phyloP scores from a whole-genome alignment of 2,797 vertebrate genomes.

The Aldrovandia affinis region DNA sequence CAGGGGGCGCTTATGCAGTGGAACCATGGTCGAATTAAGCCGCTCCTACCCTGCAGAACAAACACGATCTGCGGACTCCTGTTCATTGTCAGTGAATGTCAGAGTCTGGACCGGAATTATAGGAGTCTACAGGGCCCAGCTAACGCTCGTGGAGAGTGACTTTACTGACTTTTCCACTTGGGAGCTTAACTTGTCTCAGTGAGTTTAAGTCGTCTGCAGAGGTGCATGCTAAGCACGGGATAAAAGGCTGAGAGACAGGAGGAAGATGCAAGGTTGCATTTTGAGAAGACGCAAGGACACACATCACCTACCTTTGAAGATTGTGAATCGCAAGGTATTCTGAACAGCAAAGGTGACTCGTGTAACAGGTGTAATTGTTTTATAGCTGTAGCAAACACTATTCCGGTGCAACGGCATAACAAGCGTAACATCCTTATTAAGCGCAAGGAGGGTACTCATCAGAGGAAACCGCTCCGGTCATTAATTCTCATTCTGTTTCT shows the following conservation, averaged over 20 bases:
- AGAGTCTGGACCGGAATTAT: no score
- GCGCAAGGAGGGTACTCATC: slow-evolving; percentile 6
- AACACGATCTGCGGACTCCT: neutral
- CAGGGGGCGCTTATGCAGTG: neutral
- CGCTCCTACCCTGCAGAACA: neutral
- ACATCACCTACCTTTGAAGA: neutral
- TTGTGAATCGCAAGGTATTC: neutral
- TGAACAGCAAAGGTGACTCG: neutral
- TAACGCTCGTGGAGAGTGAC: neutral
- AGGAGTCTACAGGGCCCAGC: neutral
- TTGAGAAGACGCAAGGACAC: neutral
- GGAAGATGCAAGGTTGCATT: neutral
- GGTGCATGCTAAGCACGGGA: neutral
- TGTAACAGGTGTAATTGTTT: slow-evolving; percentile 12
- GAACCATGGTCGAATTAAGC: neutral
- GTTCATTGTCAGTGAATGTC: neutral
- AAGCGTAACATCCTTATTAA: slow-evolving; percentile 7
- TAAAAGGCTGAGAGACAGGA: neutral
- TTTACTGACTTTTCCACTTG: neutral
- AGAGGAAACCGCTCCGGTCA: slow-evolving; percentile 27
- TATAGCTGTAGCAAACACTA: neutral
- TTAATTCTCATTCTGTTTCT: slow-evolving; percentile 22
- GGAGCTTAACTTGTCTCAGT: neutral
- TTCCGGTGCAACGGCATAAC: neutral
- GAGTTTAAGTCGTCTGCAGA: neutral